phyloP scores from a whole-genome alignment of 2,797 vertebrate species.

The Molossus molossus region DNA sequence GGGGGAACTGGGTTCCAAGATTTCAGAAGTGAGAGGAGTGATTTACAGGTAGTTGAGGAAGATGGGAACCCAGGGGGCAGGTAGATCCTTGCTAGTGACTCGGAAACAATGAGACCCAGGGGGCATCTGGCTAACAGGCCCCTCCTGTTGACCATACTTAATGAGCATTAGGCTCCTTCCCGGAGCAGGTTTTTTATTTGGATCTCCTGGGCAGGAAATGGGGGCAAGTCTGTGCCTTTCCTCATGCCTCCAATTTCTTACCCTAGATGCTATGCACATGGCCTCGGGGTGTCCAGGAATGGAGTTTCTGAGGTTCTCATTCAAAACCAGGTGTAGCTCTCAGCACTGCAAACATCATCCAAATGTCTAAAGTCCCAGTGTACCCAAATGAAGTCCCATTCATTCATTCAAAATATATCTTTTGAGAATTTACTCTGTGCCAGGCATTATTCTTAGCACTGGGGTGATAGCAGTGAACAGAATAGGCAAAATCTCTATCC shows the following conservation, averaged over 20 bases:
- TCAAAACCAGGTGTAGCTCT: conserved; percentile 1
- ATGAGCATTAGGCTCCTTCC: not conserved
- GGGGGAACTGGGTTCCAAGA: not conserved
- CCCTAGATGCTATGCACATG: not conserved
- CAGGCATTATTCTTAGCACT: conserved; percentile 12
- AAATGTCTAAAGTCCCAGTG: not conserved
- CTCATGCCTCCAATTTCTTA: not conserved
- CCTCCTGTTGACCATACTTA: not conserved
- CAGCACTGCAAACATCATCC: not conserved
- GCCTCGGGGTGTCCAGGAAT: not conserved
- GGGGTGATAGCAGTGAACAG: not conserved
- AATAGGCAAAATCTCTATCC: conserved; percentile 3
- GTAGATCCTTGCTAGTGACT: not conserved
- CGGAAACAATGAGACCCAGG: not conserved
- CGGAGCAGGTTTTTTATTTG: not conserved
- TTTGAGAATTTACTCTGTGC: not conserved
- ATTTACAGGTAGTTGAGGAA: not conserved
- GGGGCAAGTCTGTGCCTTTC: not conserved
- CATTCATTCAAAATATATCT: not conserved
- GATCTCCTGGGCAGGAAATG: not conserved
- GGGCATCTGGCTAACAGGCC: not conserved
- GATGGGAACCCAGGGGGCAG: not conserved
- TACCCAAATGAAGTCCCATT: not conserved
- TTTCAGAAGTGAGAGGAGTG: not conserved
- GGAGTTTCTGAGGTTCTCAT: not conserved